Evolutionary conservation across 1,140 invertebrate genomes (phyloP), one percentile per base, ranked within the genome.

Genomic region (Lasioglossum baleicum): DNA sequence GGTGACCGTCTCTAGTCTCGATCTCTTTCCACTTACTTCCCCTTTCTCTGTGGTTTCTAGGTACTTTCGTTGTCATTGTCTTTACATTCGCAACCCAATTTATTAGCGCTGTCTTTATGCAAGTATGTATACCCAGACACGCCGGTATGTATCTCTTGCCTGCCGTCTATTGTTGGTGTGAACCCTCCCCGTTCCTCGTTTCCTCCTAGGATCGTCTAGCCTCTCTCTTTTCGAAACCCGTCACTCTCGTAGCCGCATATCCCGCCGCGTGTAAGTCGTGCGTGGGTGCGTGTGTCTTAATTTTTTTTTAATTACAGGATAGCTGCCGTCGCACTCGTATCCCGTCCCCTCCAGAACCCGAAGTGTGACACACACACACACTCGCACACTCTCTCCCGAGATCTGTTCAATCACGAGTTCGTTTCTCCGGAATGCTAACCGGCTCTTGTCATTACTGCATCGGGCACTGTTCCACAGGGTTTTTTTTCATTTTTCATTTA

Each of bases 271-370:
- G n/a, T 26, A 63, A 15, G 42, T 26, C 44, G 70, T 75, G 17
- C 63, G 20, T 83, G 60, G 69, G 56, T 74, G 75, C 80, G 69
- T 72, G 64, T 81, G 66, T 86, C 78, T 87, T 92, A 83, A 89
- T 91, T 92, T 88, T 92, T 89, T 85, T 85, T 53, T 20, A 53
- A 53, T 53, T 85, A 81, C 92, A 93, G 92, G 92, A 90, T 92
- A 93, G 90, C 92, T 91, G 91, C 91, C 92, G 92, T 93, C 92
- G 92, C 91, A 93, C 91, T 91, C 90, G 89, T 87, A 86, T 26
- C 64, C 88, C 89, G 73, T 61, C 80, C 88, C 81, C 51, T 85
- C 83, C 77, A 80, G 65, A 75, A 82, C 87, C 81, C 73, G 40
- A 70, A 56, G 22, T 60, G 75, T 44, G 44, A 48, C 44, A 48